Evolutionary conservation across 2,888 invertebrate genomes (phyloP).

Genomic region (Ochropleura leucogaster): DNA sequence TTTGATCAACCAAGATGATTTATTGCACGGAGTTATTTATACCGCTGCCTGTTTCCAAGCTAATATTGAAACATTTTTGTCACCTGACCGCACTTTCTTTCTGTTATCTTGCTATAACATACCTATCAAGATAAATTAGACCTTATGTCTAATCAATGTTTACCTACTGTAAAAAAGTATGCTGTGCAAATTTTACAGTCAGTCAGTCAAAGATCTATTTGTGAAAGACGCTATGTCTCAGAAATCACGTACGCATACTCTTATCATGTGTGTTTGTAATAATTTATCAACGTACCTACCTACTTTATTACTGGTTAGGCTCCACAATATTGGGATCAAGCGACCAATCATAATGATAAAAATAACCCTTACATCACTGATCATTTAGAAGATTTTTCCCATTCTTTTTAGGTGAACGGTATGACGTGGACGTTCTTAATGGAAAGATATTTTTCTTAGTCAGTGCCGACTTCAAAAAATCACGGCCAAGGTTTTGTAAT

Average conservation of each 20-base stretch:
- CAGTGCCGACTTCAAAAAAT: background rate
- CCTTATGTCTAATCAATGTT: background rate
- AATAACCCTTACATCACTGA: slow-evolving; percentile 55
- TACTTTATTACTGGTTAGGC: slow-evolving; percentile 49
- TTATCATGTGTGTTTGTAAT: slow-evolving; percentile 78
- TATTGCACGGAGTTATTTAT: background rate
- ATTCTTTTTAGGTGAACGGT: slow-evolving; percentile 7
- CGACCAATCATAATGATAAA: slow-evolving; percentile 54
- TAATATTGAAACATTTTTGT: background rate
- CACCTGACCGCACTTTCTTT: background rate
- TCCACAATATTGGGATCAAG: slow-evolving; percentile 47
- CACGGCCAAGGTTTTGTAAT: background rate
- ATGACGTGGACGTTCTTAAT: background rate
- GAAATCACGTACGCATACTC: slow-evolving; percentile 85
- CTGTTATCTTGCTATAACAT: slow-evolving; percentile 11
- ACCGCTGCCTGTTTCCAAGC: background rate
- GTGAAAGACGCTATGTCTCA: slow-evolving; percentile 68
- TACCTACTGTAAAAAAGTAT: slow-evolving; percentile 18
- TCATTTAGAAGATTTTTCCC: slow-evolving; percentile 1
- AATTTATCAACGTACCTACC: slow-evolving; percentile 63
- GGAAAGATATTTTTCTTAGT: slow-evolving; percentile 1
- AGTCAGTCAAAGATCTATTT: slow-evolving; percentile 24
- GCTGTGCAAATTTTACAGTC: slow-evolving; percentile 20
- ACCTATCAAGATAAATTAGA: background rate
- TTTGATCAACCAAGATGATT: background rate